Evolutionary conservation across 2,797 vertebrate genomes (phyloP), one percentile per base, ranked within the genome.

Genomic region (Leptodactylus fallax): DNA sequence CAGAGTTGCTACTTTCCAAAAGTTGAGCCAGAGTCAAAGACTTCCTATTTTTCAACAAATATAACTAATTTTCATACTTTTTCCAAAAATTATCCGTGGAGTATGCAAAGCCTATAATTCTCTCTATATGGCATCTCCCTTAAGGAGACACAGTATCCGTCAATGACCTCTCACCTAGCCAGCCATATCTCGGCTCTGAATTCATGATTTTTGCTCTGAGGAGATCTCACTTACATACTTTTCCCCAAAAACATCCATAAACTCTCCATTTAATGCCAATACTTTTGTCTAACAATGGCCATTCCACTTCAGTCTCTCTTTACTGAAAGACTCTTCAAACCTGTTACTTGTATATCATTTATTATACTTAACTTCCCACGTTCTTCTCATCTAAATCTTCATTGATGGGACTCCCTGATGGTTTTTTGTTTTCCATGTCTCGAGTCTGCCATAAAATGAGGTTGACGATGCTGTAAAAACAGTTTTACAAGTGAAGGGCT

Each of bases 371-470:
- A 53, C 74, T n/a, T 77, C 74, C 51, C 12, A 55, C 49, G 13
- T 55, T 53, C 49, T 51, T 21, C 47, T 51, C 72, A 76, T 51
- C 47, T 51, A 79, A 25, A 25, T 78, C 23, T 25, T 7, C 55
- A 78, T 55, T 55, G 16, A 19, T 19, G 55, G 25, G 16, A 14
- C 23, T 60, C 55, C 25, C 25, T 60, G 25, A 79, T 58, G 25
- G 7, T 21, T 45, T 58, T 79, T 17, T 10, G 16, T 58, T 36
- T 27, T 79, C 25, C 7, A 17, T 19, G 53, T 79, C 14, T 19
- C 49, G 36, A 74, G 27, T 49, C 51, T 56, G 77, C 55, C 55
- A 79, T 58, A 79, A 58, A 77, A 58, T 19, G 78, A 58, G 55
- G 7, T 10, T 77, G 74, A 77, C n/a, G 14, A 17, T 53, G 74